Base-by-base conservation (phyloP, 2,797 vertebrate species). In the Arctocebus calabarensis region DNA sequence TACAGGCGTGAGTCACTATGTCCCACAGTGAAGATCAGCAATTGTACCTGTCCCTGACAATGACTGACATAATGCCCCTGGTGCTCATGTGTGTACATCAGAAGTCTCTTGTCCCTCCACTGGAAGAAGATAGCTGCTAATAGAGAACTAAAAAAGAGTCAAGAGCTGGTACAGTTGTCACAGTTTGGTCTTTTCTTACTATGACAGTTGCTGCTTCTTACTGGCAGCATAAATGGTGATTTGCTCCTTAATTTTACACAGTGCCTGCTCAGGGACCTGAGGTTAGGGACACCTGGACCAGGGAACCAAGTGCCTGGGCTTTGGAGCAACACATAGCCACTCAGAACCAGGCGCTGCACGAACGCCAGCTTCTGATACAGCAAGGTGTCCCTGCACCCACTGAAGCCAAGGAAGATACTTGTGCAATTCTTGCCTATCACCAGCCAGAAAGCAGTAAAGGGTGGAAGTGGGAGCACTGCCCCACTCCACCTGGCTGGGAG, bases 261-360 rank as follows among this genome's bases (percentile, higher is more conserved):
- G 12, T 3, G 13, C 59, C 43, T 71, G 59, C 27, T 84, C 52
- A 29, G 81, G 79, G 61, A 37, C 66, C 61, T 7, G 37, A 1
- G 16, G 73, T 52, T 4, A 59, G 93, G n/a, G 40, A 84, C 86
- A 37, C 32, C 75, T 92, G 79, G 74, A 70, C 83, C 83, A 66
- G 57, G 45, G 48, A 85, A 66, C 22, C 68, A 52, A 81, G 59
- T 1, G 43, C 45, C 29, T 19, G 37, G 23, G 52, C 64, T 83
- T 37, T 1, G 9, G 45, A 77, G 32, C 25, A 22, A 16, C 48
- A 48, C 2, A 0, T 2, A 0, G 5, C 59, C 8, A n/a, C 85
- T 88, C n/a, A 13, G 64, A 78, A 75, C 34, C 62, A 78, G 89
- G 66, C 7, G 16, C 62, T 22, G 43, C 5, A n/a, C 62, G 45